Conservation (phyloP, 2,113 vertebrate genomes). For the Xiphophorus maculatus region DNA sequence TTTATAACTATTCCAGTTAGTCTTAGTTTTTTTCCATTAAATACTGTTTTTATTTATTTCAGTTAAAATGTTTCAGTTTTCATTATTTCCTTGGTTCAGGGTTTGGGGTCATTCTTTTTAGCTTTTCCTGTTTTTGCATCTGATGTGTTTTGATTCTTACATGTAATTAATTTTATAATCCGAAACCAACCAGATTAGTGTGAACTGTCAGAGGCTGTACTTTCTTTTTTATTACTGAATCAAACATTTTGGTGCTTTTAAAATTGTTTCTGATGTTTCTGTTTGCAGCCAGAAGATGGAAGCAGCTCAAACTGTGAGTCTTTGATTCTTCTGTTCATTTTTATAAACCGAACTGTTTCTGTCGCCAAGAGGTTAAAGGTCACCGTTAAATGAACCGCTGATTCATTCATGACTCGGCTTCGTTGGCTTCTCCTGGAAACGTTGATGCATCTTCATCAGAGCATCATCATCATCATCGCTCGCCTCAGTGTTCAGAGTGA, state of each 20-base stretch:
- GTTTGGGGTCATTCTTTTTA: too few species aligned
- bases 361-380: not conserved
- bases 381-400: not conserved
- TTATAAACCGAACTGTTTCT: not conserved
- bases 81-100: too few species aligned
- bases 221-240: not conserved
- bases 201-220: not conserved
- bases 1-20: too few species aligned
- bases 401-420: not conserved
- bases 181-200: too few species aligned
- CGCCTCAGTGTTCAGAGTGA: conserved; percentile 2
- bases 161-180: too few species aligned
- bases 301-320: not conserved
- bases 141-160: too few species aligned
- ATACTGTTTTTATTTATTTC: too few species aligned
- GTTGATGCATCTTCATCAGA: not conserved
- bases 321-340: not conserved
- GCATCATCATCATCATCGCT: not conserved
- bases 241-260: not conserved
- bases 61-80: too few species aligned
- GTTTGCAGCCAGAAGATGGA: conserved; percentile 20
- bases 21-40: too few species aligned
- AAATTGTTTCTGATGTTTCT: not conserved
- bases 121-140: too few species aligned
- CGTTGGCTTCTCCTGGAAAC: not conserved